Evolutionary conservation across 2,113 vertebrate genomes (phyloP), one percentile per base, ranked within the genome.

Genomic region (Thermophis baileyi): DNA sequence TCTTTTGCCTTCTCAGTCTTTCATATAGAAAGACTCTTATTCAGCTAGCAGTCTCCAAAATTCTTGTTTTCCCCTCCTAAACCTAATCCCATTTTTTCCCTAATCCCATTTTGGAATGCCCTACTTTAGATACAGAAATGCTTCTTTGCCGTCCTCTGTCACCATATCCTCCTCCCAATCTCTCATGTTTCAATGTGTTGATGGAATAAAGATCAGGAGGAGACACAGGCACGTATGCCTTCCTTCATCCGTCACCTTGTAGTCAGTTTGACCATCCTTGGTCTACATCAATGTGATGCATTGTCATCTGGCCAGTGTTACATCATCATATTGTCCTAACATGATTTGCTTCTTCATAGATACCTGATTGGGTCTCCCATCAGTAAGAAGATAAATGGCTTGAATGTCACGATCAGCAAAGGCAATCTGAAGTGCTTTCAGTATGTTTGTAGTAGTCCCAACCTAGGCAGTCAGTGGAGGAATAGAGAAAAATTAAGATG

Each of bases 311-410:
- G 89, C 88, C 22, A 93, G 63, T 46, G 89, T 81, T 63, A 63
- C 50, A 85, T 93, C 88, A 93, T 14, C 85, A 94, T n/a, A 55
- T 51, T 35, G 57, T 53, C 89, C 4, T 35, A 50, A 87, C 92
- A 95, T 85, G 94, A 0, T 91, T 89, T 87, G 63, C 87, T 89
- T 16, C 20, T 91, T 92, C 90, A 85, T 86, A 95, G 95, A 44
- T 98, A 98, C 98, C 98, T 98, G 98, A 92, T 98, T 97, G 92
- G 98, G 98, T 88, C 98, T 97, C 85, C 98, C 98, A 92, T 98
- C 98, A 24, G 98, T 98, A 95, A 98, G 93, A 88, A 98, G 97
- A 94, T 98, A 98, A 96, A 98, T 95, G 85, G 96, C 98, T 91
- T 97, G 95, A 92, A 97, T 97, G 81, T 94, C 97, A 88, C 94